Conservation (phyloP, 2,113 vertebrate genomes). For the Cochlearius cochlearius region DNA sequence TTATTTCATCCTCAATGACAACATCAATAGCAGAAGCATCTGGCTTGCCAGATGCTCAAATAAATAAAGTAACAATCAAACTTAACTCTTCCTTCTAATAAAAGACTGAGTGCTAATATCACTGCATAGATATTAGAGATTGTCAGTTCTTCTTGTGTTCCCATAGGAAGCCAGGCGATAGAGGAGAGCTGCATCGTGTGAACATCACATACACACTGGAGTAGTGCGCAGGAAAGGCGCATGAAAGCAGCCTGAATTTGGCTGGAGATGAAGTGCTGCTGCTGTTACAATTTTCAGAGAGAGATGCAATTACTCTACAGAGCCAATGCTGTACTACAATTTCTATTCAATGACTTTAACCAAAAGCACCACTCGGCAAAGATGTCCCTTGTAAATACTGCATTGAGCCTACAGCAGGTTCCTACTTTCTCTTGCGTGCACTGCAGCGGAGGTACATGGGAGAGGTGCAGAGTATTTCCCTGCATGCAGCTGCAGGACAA, state of each 20-base stretch:
- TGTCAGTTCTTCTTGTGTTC: not conserved
- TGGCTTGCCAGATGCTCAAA: not conserved
- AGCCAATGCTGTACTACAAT: not conserved
- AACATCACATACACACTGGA: not conserved
- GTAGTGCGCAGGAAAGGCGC: not conserved
- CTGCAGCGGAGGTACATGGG: accelerated
- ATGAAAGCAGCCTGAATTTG: not conserved
- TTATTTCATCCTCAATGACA: not conserved
- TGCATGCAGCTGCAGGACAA: not conserved
- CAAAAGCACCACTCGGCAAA: not conserved
- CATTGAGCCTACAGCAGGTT: not conserved
- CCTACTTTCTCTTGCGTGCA: not conserved
- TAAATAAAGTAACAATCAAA: not conserved
- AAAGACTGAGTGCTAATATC: not conserved
- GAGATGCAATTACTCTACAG: not conserved
- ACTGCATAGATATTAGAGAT: not conserved
- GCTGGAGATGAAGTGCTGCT: not conserved
- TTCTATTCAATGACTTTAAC: not conserved
- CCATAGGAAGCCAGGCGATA: not conserved
- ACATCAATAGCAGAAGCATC: not conserved
- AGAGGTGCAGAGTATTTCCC: not conserved
- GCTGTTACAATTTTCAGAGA: not conserved
- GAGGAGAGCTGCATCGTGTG: not conserved
- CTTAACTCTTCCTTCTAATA: not conserved
- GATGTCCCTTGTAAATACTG: not conserved